Conservation (phyloP, 2,113 vertebrate species). For the Toxotes chatareus region DNA sequence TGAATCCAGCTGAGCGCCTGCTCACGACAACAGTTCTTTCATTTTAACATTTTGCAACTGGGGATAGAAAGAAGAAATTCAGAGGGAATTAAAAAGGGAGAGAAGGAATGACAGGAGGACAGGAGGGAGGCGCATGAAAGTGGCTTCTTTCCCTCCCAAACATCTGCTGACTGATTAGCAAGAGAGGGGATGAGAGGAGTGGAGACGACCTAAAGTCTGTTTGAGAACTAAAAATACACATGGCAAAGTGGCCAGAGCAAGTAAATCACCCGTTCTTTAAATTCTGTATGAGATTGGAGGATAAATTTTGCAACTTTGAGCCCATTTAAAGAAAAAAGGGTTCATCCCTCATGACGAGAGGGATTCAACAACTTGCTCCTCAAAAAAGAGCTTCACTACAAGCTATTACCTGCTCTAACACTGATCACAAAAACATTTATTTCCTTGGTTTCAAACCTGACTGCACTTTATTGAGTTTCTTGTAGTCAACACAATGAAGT, state of each 20-base stretch:
- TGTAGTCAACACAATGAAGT: neutral
- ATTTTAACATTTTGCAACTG: constrained; percentile 24
- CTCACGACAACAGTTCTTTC: constrained; percentile 46
- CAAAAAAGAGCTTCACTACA: neutral
- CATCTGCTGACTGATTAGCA: constrained; percentile 59
- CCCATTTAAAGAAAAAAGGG: constrained; percentile 49
- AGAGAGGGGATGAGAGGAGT: constrained; percentile 8
- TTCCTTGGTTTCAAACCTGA: neutral
- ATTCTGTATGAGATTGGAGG: constrained; percentile 53
- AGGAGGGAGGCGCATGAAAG: constrained; percentile 51
- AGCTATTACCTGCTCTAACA: neutral
- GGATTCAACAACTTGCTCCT: neutral
- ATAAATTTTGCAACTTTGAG: constrained; percentile 52
- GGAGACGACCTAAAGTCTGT: constrained; percentile 13
- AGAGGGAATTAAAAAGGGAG: constrained; percentile 45
- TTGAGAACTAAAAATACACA: constrained; percentile 23
- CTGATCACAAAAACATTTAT: constrained; percentile 2
- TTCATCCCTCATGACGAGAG: constrained; percentile 22
- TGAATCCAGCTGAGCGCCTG: constrained; percentile 32
- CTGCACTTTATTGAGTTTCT: neutral
- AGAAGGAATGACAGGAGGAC: constrained; percentile 52
- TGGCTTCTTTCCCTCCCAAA: constrained; percentile 56
- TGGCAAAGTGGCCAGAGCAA: neutral
- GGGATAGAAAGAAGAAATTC: constrained; percentile 32
- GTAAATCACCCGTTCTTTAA: constrained; percentile 53